phyloP scores from a whole-genome alignment of 2,797 vertebrate genomes.

The Chiloscyllium punctatum region DNA sequence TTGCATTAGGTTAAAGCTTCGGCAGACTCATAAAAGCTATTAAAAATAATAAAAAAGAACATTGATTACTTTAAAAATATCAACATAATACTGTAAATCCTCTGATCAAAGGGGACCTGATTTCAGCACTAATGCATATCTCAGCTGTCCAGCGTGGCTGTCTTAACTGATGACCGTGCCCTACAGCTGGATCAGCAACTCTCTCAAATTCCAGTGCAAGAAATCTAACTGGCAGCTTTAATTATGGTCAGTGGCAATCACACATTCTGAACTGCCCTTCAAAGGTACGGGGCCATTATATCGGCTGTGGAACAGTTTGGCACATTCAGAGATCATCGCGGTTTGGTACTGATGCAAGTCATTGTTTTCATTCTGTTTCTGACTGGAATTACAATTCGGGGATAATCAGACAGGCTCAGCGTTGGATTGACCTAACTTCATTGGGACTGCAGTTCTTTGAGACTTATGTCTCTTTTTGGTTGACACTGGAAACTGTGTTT shows the following conservation, averaged over 20 bases:
- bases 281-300: no score
- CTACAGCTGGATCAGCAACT: no score
- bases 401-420: background rate
- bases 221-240: no score
- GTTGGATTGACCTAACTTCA: background rate
- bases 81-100: background rate
- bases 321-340: background rate
- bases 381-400: background rate
- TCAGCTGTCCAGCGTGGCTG: no score
- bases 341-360: background rate
- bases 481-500: background rate
- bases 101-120: background rate
- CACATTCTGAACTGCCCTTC: no score
- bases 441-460: background rate
- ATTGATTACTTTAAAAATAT: no score
- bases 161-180: no score
- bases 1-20: background rate
- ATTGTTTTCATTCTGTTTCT: background rate
- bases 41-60: background rate
- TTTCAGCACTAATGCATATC: background rate
- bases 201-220: no score
- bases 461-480: background rate
- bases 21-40: background rate
- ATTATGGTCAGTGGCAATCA: no score
- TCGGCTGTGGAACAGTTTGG: background rate